Percentiles rank a stretch among this genome's conserved stretches.
Evolutionary conservation across 2,113 vertebrate species (phyloP).

Genomic region (Tupaia chinensis): DNA sequence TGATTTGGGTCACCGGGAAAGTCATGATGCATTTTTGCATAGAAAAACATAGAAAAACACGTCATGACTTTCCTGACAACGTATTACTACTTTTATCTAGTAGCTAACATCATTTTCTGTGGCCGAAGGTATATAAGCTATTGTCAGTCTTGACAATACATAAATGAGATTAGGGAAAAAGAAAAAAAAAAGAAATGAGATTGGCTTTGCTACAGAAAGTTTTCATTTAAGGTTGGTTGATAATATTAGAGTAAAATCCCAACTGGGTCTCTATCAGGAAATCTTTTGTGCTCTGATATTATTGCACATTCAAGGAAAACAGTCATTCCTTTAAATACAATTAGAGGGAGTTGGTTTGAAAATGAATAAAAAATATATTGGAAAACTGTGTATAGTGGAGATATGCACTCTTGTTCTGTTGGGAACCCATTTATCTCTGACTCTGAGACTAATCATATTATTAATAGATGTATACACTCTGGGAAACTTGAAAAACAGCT

Average conservation of each 20-base stretch:
- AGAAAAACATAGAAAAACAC: too few relatives aligned
- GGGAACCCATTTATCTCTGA: constrained; percentile 78
- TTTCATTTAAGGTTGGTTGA: constrained; percentile 61
- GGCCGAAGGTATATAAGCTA: constrained; percentile 34
- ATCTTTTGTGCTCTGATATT: constrained; percentile 63
- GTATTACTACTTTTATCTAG: constrained; percentile 8
- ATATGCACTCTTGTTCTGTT: constrained; percentile 68
- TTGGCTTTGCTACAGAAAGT: constrained; percentile 58
- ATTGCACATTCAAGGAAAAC: constrained; percentile 65
- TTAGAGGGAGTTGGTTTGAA: constrained; percentile 44
- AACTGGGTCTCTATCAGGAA: constrained; percentile 57
- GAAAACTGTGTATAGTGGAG: constrained; percentile 46
- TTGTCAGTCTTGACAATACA: constrained; percentile 52
- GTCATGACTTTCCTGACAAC: too few relatives aligned
- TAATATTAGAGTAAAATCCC: constrained; percentile 62
- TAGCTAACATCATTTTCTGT: constrained; percentile 31
- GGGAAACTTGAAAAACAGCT: constrained; percentile 86
- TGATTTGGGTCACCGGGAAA: neutral
- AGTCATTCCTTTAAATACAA: constrained; percentile 57
- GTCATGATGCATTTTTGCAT: too few relatives aligned
- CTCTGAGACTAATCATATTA: constrained; percentile 86
- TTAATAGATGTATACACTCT: constrained; percentile 86
- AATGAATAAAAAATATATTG: constrained; percentile 32
- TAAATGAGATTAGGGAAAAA: constrained; percentile 51
- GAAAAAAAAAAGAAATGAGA: constrained; percentile 43